Base-by-base conservation (phyloP, 2,888 invertebrate genomes). In the Monochamus alternatus region DNA sequence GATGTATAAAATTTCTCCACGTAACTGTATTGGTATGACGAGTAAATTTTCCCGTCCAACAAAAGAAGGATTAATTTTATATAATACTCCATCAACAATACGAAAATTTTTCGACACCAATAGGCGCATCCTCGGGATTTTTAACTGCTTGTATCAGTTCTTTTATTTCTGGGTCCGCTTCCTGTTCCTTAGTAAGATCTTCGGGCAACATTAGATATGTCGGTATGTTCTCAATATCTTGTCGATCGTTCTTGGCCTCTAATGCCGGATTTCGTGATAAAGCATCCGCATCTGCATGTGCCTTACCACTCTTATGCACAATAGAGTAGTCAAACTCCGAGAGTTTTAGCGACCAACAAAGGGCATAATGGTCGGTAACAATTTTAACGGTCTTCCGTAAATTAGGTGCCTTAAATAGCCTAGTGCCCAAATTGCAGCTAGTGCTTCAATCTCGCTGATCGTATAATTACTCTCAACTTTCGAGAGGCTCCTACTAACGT, bases 91-190 rank as follows among this genome's bases (percentile, higher is more conserved):
- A 43, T 81, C 60, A 4, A 68, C 65, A 30, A 81, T 22, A 12
- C 70, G 52, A 62, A 77, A 82, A 65, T 80, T 78, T 63, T 75
- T 78, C 65, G 22, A 76, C 8, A n/a, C 76, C 78, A 8, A 81
- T 76, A 3, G 75, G 43, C 1, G 38, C 71, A n/a, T 69, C 72
- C 5, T 75, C 30, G 4, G 70, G 68, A 58, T 77, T 52, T 58
- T 76, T 22, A 2, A 81, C 58, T 0, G 79, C 77, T 30, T 74
- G 22, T 30, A 78, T 76, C 32, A 81, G 30, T 38, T 68, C 63
- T 43, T 12, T 47, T 9, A 81, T 32, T 2, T 64, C 58, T 5
- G 38, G 4, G 43, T 81, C 78, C 30, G 76, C 58, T 64, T 62
- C 3, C 72, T 82, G 82, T 55, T 68, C 44, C 47, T 12, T 47